These are phyloP conservation scores for Hiodon alosoides DNA, from an alignment of 2,113 vertebrate genomes.

Conservation along the genomic window DNA sequence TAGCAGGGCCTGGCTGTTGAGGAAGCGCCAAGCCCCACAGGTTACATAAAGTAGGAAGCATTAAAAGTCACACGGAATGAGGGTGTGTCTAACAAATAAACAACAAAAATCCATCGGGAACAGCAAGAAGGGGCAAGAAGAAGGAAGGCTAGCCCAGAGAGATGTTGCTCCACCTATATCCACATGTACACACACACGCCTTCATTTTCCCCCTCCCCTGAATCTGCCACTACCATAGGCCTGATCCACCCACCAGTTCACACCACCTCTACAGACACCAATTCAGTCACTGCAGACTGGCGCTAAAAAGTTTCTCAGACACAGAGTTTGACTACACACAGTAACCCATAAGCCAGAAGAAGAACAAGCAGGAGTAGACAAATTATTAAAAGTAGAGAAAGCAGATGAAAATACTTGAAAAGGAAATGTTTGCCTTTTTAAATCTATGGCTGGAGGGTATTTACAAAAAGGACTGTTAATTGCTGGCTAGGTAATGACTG, in stretches of 20 bases:
- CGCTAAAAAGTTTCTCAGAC: neutral
- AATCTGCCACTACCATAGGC: neutral
- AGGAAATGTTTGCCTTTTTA: too few species aligned
- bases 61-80: neutral
- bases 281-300: neutral
- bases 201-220: neutral
- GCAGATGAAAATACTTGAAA: too few species aligned
- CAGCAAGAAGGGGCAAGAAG: neutral
- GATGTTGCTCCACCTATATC: neutral
- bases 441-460: too few species aligned
- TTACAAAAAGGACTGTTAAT: too few species aligned
- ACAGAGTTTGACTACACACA: too few species aligned
- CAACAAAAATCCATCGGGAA: neutral
- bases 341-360: too few species aligned
- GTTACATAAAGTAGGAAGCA: neutral
- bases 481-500: too few species aligned
- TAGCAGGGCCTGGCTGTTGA: neutral
- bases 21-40: neutral
- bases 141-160: neutral
- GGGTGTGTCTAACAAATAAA: neutral
- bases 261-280: neutral
- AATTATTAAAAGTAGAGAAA: too few species aligned
- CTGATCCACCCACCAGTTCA: neutral
- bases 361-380: too few species aligned
- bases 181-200: neutral